A percentile compares a stretch with the other conserved stretches of the same genome.
phyloP scores from a whole-genome alignment of 2,888 invertebrate species.

The Pasiphila rectangulata region DNA sequence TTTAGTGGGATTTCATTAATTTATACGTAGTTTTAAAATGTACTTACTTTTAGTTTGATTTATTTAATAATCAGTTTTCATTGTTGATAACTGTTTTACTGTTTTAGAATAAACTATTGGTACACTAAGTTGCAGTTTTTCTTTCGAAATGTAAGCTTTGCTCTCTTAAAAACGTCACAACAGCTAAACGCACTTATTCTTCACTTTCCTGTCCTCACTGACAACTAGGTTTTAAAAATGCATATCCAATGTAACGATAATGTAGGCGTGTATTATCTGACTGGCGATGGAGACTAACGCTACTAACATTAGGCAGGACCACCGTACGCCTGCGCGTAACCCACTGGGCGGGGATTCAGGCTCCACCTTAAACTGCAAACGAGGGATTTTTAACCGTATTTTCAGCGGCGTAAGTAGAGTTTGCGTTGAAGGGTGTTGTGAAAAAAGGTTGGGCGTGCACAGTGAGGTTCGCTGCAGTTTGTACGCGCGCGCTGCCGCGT shows the following conservation, averaged over 20 bases:
- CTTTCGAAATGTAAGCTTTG: background rate
- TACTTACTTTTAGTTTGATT: slow-evolving; percentile 9
- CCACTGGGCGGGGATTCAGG: slow-evolving; percentile 56
- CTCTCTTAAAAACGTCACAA: slow-evolving; percentile 14
- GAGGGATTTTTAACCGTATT: slow-evolving; percentile 35
- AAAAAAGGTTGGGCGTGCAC: slow-evolving; percentile 51
- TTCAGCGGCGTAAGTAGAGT: background rate
- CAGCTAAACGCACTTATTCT: slow-evolving; percentile 25
- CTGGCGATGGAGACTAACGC: slow-evolving; percentile 31
- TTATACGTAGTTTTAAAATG: slow-evolving; percentile 11
- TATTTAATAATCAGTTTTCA: background rate
- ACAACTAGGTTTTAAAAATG: slow-evolving; percentile 69
- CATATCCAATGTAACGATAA: slow-evolving; percentile 74
- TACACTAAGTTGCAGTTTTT: background rate
- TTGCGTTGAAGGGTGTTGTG: background rate
- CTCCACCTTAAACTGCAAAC: slow-evolving; percentile 48
- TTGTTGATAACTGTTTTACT: background rate
- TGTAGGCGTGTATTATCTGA: slow-evolving; percentile 74
- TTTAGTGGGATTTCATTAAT: slow-evolving; percentile 8
- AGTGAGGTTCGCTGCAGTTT: slow-evolving; percentile 58
- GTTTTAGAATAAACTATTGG: slow-evolving; percentile 17
- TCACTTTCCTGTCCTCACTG: slow-evolving; percentile 37
- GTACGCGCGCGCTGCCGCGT: slow-evolving; percentile 58
- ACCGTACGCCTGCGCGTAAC: slow-evolving; percentile 67
- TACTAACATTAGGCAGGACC: slow-evolving; percentile 31